Percentiles rank a stretch among this genome's conserved stretches.
Conservation (phyloP, 2,113 vertebrate genomes). For the Elephas maximus region DNA sequence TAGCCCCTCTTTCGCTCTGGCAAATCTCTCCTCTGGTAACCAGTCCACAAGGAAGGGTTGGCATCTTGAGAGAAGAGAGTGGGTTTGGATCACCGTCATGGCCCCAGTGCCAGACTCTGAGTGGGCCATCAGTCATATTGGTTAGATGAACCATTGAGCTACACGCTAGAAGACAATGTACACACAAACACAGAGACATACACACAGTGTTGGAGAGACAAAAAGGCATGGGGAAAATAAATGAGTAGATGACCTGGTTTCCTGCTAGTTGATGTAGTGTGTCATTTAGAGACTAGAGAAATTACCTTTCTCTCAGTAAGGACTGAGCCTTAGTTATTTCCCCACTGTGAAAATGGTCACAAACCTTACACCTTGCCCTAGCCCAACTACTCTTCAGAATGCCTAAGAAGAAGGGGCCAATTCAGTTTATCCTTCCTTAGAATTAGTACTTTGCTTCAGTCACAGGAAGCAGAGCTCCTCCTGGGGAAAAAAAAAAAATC, state of each 20-base stretch:
- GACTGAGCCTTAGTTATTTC: fast-evolving
- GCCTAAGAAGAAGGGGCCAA: not conserved
- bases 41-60: not conserved
- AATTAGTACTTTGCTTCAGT: not conserved
- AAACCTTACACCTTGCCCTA: not conserved
- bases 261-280: not conserved
- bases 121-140: fast-evolving
- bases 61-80: not conserved
- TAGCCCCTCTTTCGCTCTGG: not conserved
- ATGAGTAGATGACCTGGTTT: not conserved
- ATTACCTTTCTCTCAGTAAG: not conserved
- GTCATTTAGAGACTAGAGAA: not conserved
- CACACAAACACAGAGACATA: too few species aligned
- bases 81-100: fast-evolving
- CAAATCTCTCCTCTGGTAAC: not conserved
- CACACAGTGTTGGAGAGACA: not conserved
- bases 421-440: not conserved
- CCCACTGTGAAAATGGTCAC: not conserved
- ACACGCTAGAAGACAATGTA: not conserved
- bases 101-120: too few species aligned
- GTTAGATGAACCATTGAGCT: not conserved
- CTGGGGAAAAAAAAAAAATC: not conserved
- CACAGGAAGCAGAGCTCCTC: not conserved
- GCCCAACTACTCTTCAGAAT: not conserved
- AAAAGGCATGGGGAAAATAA: not conserved